phyloP scores from a whole-genome alignment of 2,888 invertebrate genomes.

The Vesta saturnalis region DNA sequence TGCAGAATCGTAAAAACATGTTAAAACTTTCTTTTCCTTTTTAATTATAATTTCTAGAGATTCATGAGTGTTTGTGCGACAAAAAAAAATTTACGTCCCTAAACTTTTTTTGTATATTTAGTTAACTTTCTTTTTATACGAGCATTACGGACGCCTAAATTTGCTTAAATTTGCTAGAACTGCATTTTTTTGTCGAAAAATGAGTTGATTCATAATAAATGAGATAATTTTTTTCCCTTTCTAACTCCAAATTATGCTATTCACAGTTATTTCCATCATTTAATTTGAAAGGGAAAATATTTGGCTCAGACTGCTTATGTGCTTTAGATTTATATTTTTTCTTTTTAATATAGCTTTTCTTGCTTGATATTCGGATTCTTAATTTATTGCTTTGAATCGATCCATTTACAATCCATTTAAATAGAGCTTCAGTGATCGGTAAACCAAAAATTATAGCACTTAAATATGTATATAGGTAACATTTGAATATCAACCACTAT shows the following conservation, averaged over 20 bases:
- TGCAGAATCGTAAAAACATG: too few species aligned
- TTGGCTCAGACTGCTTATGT: background rate
- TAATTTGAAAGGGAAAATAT: background rate
- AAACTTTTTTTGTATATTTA: background rate
- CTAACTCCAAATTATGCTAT: background rate
- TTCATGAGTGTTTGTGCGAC: background rate
- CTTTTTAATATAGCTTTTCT: too few species aligned
- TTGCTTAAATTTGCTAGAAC: background rate
- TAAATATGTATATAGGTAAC: too few species aligned
- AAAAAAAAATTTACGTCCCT: background rate
- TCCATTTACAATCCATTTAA: too few species aligned
- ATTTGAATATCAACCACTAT: too few species aligned
- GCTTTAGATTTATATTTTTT: too few species aligned
- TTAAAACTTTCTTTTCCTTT: background rate
- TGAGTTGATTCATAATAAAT: conserved; percentile 1
- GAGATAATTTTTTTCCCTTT: background rate
- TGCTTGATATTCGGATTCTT: too few species aligned
- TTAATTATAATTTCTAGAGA: background rate
- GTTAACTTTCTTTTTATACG: conserved; percentile 1
- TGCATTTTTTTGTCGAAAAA: background rate
- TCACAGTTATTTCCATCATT: background rate
- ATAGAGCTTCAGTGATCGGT: too few species aligned
- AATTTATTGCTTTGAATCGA: too few species aligned
- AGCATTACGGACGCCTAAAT: background rate
- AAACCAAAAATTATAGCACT: too few species aligned